phyloP scores from a whole-genome alignment of 1,140 invertebrate genomes.

The Campoletis sonorensis region DNA sequence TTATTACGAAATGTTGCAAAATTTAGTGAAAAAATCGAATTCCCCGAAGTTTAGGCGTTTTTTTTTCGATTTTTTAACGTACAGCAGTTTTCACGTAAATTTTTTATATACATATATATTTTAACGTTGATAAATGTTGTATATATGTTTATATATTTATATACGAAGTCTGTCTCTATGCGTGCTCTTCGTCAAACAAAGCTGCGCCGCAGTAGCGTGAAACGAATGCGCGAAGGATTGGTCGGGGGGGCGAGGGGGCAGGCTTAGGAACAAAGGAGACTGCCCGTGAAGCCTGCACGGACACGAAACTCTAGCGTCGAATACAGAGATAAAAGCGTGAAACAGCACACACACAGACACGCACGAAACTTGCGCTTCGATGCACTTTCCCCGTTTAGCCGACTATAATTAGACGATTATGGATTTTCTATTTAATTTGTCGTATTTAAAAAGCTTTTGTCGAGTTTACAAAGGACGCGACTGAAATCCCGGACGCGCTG shows the following conservation, averaged over 20 bases:
- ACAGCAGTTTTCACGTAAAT: too few relatives aligned
- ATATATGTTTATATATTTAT: constrained; percentile 11
- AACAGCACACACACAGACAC: neutral
- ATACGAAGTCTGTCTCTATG: neutral
- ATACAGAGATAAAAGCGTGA: too few relatives aligned
- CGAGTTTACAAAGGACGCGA: neutral
- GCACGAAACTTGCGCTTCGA: constrained; percentile 9
- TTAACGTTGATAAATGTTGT: too few relatives aligned
- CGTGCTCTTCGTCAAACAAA: constrained; percentile 58
- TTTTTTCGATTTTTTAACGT: too few relatives aligned
- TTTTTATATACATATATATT: neutral
- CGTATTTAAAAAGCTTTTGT: neutral
- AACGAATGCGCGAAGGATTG: constrained; percentile 55
- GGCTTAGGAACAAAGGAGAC: constrained; percentile 62
- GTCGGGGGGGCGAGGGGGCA: constrained; percentile 48
- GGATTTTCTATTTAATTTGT: neutral
- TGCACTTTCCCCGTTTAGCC: constrained; percentile 58
- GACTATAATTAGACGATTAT: constrained; percentile 2
- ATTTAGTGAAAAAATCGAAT: too few relatives aligned
- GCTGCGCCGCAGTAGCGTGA: constrained; percentile 64
- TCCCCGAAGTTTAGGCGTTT: too few relatives aligned
- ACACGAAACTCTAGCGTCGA: neutral
- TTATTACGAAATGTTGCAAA: too few relatives aligned
- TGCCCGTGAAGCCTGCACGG: neutral
- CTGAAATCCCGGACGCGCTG: constrained; percentile 19